phyloP scores from a whole-genome alignment of 92 coral and sea anemone species.

The Porites rus region DNA sequence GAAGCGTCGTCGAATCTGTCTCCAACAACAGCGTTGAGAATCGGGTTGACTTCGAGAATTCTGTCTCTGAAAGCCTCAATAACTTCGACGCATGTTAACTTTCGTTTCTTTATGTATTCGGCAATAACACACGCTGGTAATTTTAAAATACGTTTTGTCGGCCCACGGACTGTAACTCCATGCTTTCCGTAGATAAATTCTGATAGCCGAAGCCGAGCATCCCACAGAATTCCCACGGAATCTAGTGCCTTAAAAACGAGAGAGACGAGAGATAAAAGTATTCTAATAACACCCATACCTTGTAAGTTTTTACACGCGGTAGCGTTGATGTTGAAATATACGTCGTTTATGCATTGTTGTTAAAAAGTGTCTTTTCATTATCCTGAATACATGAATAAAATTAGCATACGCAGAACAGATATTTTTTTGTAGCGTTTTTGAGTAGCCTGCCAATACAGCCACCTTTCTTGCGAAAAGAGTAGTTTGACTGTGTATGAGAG shows the following conservation, averaged over 20 bases:
- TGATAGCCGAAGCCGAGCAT: constrained; percentile 42
- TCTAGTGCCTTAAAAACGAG: constrained; percentile 50
- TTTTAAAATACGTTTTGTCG: constrained; percentile 57
- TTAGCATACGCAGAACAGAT: not conserved
- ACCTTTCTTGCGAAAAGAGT: no score
- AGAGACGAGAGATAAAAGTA: constrained; percentile 54
- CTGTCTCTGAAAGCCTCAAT: constrained; percentile 66
- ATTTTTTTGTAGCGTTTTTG: no score
- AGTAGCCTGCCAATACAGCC: no score
- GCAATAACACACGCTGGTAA: constrained; percentile 62
- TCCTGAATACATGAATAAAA: not conserved
- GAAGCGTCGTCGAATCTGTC: constrained; percentile 80
- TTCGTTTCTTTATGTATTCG: constrained; percentile 62
- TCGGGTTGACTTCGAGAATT: constrained; percentile 77
- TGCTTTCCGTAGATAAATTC: constrained; percentile 63
- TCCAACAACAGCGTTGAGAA: constrained; percentile 73
- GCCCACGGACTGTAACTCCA: constrained; percentile 40
- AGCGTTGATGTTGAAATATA: not conserved
- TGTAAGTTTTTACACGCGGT: not conserved
- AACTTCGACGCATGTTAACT: constrained; percentile 51
- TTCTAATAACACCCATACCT: constrained; percentile 61
- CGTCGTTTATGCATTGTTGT: not conserved
- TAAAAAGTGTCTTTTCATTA: not conserved
- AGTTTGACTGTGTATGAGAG: no score
- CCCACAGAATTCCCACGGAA: constrained; percentile 73